A percentile compares a stretch with the other conserved stretches of the same genome.
Conservation (phyloP, 2,888 invertebrate genomes). For the Chrysolina oricalcia region DNA sequence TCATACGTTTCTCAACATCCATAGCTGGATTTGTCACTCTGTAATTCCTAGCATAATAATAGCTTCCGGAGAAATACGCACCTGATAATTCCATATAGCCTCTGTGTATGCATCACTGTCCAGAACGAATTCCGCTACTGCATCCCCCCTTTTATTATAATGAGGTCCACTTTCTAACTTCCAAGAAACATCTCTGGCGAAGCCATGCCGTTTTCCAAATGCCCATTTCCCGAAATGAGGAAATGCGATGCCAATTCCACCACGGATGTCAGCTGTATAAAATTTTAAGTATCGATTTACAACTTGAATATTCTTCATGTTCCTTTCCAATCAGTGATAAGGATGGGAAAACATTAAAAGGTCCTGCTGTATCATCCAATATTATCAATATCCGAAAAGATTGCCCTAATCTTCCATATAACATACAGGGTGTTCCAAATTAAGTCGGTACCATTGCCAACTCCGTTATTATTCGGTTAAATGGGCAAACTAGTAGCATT, state of each 20-base stretch:
- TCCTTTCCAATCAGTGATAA: background rate
- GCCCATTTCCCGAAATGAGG: conserved; percentile 46
- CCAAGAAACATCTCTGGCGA: conserved; percentile 50
- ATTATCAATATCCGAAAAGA: too few species aligned
- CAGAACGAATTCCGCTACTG: conserved; percentile 42
- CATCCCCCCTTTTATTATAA: conserved; percentile 42
- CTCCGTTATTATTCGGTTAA: too few species aligned
- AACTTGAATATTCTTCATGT: too few species aligned
- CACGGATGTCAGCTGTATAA: conserved; percentile 30
- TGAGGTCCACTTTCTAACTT: conserved; percentile 45
- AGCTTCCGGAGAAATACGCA: background rate
- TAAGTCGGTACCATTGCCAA: too few species aligned
- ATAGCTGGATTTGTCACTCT: too few species aligned
- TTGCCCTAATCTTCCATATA: too few species aligned
- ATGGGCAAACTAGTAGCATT: too few species aligned
- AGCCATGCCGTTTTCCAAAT: conserved; percentile 51
- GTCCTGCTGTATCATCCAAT: too few species aligned
- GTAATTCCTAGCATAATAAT: too few species aligned
- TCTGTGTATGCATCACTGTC: conserved; percentile 46
- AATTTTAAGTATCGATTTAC: background rate
- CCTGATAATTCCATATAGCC: conserved; percentile 49
- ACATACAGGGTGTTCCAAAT: too few species aligned
- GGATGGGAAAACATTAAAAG: background rate
- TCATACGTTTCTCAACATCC: too few species aligned
- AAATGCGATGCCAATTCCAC: conserved; percentile 52